Conservation (phyloP, 2,113 vertebrate genomes). For the Dasyprocta punctata region DNA sequence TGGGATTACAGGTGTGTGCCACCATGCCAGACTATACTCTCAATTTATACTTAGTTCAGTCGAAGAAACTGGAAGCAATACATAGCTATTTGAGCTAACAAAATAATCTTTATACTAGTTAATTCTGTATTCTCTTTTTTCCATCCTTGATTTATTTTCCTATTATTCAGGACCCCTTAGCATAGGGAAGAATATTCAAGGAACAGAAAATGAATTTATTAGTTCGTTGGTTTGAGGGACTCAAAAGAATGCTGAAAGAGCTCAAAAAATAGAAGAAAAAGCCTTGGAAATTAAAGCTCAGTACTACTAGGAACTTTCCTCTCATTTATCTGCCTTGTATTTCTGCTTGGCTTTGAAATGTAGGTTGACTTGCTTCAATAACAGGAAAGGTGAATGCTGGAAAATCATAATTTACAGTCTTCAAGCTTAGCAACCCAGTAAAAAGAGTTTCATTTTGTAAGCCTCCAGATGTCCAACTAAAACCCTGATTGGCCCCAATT, state of each 20-base stretch:
- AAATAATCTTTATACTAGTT: background rate
- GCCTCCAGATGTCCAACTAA: background rate
- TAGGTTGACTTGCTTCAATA: background rate
- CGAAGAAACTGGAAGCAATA: background rate
- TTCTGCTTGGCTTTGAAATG: background rate
- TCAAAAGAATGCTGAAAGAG: background rate
- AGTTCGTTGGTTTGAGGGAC: background rate
- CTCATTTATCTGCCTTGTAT: background rate
- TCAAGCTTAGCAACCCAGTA: background rate
- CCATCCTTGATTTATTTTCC: background rate
- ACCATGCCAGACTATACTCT: background rate
- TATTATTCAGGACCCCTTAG: background rate
- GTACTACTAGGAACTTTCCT: background rate
- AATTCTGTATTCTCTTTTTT: background rate
- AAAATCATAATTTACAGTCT: background rate
- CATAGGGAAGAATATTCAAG: background rate
- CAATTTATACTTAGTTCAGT: background rate
- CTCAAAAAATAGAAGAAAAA: background rate
- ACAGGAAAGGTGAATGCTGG: background rate
- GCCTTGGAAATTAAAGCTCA: background rate
- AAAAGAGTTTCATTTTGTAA: background rate
- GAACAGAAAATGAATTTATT: background rate
- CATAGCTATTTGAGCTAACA: too few species aligned
- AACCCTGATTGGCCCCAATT: background rate
- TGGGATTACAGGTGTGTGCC: background rate